phyloP scores from a whole-genome alignment of 2,113 vertebrate genomes.

The Sylvilagus bachmani region DNA sequence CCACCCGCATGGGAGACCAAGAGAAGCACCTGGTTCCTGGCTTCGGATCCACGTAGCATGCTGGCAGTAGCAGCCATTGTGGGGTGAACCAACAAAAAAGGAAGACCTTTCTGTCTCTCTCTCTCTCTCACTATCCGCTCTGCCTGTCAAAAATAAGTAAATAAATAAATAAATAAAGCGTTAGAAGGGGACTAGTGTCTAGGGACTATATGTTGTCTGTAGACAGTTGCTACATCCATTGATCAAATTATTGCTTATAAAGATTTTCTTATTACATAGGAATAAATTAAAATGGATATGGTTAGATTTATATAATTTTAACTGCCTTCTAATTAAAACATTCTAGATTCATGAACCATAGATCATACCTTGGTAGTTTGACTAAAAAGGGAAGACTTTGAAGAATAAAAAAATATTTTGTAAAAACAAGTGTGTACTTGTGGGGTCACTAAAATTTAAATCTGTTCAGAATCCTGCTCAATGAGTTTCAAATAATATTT shows the following conservation, averaged over 20 bases:
- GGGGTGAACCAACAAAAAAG: too few species aligned
- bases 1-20: too few species aligned
- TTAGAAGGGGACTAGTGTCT: too few species aligned
- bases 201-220: not conserved
- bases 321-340: not conserved
- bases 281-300: not conserved
- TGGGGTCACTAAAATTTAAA: slow-evolving; percentile 76
- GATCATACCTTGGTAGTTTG: too few species aligned
- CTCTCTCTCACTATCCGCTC: too few species aligned
- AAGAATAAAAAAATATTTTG: slow-evolving; percentile 38
- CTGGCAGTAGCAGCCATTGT: too few species aligned
- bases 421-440: slow-evolving; percentile 67
- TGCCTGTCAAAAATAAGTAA: too few species aligned
- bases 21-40: too few species aligned
- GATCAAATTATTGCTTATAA: not conserved
- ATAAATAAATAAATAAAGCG: too few species aligned
- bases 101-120: too few species aligned
- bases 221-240: not conserved
- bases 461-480: slow-evolving; percentile 66
- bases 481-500: not conserved
- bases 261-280: not conserved
- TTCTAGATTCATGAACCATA: slow-evolving; percentile 53
- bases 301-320: too few species aligned
- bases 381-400: slow-evolving; percentile 8
- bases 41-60: too few species aligned